Evolutionary conservation across 2,113 vertebrate species (phyloP), one percentile per base, ranked within the genome.

Genomic region (Copsychus sechellarum): DNA sequence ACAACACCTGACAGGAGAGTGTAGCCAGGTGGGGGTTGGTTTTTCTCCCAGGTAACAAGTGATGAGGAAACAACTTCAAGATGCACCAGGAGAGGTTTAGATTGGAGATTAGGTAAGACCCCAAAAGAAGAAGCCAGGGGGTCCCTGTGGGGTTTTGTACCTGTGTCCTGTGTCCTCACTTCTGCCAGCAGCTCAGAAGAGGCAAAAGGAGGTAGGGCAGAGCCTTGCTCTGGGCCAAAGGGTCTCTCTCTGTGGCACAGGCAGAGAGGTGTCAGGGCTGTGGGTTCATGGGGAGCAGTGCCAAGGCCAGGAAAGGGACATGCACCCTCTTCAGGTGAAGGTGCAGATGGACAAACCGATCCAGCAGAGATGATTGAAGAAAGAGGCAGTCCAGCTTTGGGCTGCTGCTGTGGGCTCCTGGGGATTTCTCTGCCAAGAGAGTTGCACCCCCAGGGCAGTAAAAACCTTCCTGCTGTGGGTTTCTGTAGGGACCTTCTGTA

Each of bases 61-160:
- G 36, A 57, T 36, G 12, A 58, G 43, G 26, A 73, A 48, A 81
- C 58, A 50, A 36, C 33, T 43, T 43, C 51, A 51, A 16, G 34
- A 23, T 36, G 50, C 21, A 33, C 31, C 25, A 36, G 36, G 36
- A 12, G 36, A n/a, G 23, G 10, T 73, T 81, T 73, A 38, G 23
- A 24, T 20, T 20, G 43, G 43, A 13, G 57, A 13, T 58, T n/a
- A 28, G 31, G 10, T 28, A 47, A 47, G 73, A 23, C 29, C 13
- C 31, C 0, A 0, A 56, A 60, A 1, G 2, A 33, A 58, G 31
- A 24, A 78, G 19, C 16, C 28, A 24, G 16, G 5, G 15, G 14
- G 53, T 45, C 13, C 17, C 57, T 9, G 14, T 28, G 48, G n/a
- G 25, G 7, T 33, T 62, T 58, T 58, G 10, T 54, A 19, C 22